Evolutionary conservation across 2,888 invertebrate species (phyloP).

Genomic region (Lordiphosa andalusiaca): DNA sequence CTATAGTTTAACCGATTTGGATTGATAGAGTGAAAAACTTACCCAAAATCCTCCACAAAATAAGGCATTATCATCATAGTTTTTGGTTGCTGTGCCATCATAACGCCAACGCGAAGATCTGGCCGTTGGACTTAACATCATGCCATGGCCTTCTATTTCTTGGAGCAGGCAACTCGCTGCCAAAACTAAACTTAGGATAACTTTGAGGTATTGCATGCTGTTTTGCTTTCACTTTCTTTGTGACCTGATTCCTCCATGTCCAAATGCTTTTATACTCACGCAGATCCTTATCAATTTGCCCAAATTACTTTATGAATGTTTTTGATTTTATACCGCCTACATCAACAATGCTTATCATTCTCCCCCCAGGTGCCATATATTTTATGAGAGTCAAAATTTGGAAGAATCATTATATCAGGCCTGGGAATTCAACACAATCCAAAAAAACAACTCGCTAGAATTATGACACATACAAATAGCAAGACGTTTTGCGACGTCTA

Average conservation of each 20-base stretch:
- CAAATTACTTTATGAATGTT: slow-evolving; percentile 18
- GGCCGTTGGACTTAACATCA: slow-evolving; percentile 82
- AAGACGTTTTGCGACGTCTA: no score
- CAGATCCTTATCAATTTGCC: slow-evolving; percentile 42
- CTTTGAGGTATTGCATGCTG: slow-evolving; percentile 27
- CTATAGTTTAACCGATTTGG: background rate
- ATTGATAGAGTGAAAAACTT: background rate
- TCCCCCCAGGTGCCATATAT: slow-evolving; percentile 2
- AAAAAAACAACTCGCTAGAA: slow-evolving; percentile 9
- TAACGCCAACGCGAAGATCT: slow-evolving; percentile 82
- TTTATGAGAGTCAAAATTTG: slow-evolving; percentile 35
- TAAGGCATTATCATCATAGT: slow-evolving; percentile 82
- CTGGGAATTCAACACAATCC: slow-evolving; percentile 6
- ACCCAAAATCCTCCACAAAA: slow-evolving; percentile 82
- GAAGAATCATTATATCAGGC: slow-evolving; percentile 24
- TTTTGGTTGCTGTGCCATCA: slow-evolving; percentile 80
- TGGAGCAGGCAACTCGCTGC: slow-evolving; percentile 6
- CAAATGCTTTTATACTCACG: slow-evolving; percentile 46
- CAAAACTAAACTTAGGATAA: slow-evolving; percentile 6
- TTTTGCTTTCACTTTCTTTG: slow-evolving; percentile 30
- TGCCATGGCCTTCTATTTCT: slow-evolving; percentile 80
- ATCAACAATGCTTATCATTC: slow-evolving; percentile 21
- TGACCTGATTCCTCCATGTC: background rate
- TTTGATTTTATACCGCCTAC: slow-evolving; percentile 24
- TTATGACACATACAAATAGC: slow-evolving; percentile 31